Evolutionary conservation across 1,140 invertebrate species (phyloP), one percentile per base, ranked within the genome.

Genomic region (Diprion similis): DNA sequence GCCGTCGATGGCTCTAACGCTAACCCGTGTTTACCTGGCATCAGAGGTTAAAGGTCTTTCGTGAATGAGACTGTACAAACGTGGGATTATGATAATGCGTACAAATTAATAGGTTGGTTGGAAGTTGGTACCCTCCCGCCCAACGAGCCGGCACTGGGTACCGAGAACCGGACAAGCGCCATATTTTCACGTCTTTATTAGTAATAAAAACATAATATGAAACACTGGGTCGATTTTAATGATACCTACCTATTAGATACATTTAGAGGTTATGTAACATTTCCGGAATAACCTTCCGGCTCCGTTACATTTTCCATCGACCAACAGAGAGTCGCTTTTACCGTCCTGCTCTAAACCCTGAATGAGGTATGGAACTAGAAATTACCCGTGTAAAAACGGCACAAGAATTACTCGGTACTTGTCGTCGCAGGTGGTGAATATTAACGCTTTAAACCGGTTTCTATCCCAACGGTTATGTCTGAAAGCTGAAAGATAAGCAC

Each of bases 1-100:
- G n/a, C 51, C 51, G 51, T 59, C 51, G 51, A 59, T 59, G 51
- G 51, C 51, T 59, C 51, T 59, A 59, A 17, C 51, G 51, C 51
- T 59, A 59, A 59, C 51, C 51, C 51, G 51, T 59, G 51, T 59
- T 59, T 59, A 59, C 11, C 51, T 59, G n/a, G 51, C 51, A 59
- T 17, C 51, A 9, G 51, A 17, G 51, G 51, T 59, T 59, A 59
- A 59, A 59, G 51, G 51, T 59, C 11, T 59, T 59, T 59, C 51
- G 51, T 59, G 51, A 59, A 59, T 59, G 51, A 59, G 51, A 59
- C 51, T 59, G 51, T 59, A 59, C 51, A 59, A 59, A 59, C 51
- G 51, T 59, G 51, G 51, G 51, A 59, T 59, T 59, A 59, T 59
- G 51, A 59, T 59, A 59, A 59, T 59, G 51, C 51, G 51, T 59